Base-by-base conservation (phyloP, 2,797 vertebrate species). In the Squalus acanthias region DNA sequence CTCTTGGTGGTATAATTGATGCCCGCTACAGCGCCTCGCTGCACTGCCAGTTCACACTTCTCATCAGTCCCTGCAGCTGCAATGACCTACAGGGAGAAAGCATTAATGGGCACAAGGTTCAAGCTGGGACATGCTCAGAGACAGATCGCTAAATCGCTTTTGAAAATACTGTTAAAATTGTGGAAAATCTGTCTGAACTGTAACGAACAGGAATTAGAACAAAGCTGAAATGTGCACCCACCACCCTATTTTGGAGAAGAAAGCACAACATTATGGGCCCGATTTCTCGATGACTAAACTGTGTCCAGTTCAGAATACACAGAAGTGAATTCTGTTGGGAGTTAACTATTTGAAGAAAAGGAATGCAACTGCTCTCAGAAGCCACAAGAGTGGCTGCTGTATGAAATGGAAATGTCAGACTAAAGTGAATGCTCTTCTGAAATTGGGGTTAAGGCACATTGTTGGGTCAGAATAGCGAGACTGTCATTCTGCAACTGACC, bases 1-100 rank as follows among this genome's bases (percentile, higher is more conserved):
- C 96, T 96, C 79, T 96, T 85, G 72, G 1, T 29, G 72, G 96
- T 97, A 96, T 97, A 97, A 96, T 96, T 97, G 91, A 79, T 89
- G 0, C 96, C 10, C 0, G n/a, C 96, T 17, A 91, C 96, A 0
- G 92, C 96, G 0, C 97, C 96, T 4, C 91, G 96, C 12, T 96
- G 69, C 96, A 96, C 65, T 10, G 96, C 96, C 5, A 96, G 33
- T 67, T 79, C 88, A n/a, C 96, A 96, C 22, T 96, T 96, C 69
- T 93, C 85, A 65, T 96, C 96, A 53, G 95, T 96, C 24, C 96
- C 96, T 76, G 95, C 95, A 46, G 96, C 96, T 22, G 96, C 95
- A n/a, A 96, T 96, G 50, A 96, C 96, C 96, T 96, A 26, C 3
- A 33, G 67, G 4, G 29, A 65, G 12, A n/a, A 63, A 92, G 29